phyloP scores from a whole-genome alignment of 2,797 vertebrate species.

The Falco peregrinus region DNA sequence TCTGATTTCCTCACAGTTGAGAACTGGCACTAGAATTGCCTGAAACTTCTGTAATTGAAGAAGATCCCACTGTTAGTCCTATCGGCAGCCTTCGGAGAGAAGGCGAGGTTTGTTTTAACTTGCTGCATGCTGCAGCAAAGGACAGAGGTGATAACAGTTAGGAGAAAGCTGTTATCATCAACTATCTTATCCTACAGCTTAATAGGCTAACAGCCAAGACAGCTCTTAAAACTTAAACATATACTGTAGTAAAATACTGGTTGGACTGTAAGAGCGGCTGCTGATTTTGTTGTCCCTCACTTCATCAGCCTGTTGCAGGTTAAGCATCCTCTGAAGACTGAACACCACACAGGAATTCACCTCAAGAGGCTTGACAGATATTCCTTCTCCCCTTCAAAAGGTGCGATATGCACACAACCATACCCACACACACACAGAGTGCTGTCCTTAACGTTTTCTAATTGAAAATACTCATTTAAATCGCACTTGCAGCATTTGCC shows the following conservation, averaged over 20 bases:
- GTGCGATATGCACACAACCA: background rate
- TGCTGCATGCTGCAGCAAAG: background rate
- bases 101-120: background rate
- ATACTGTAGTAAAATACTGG: slow-evolving; percentile 31
- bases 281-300: slow-evolving; percentile 34
- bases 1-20: slow-evolving; percentile 58
- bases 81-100: background rate
- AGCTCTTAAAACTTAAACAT: slow-evolving; percentile 40
- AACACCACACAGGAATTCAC: background rate
- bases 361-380: background rate
- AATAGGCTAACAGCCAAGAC: slow-evolving; percentile 33
- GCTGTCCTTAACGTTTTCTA: background rate
- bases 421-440: fast-evolving
- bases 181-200: slow-evolving; percentile 50
- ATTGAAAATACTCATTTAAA: background rate
- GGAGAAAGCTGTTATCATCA: slow-evolving; percentile 58
- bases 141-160: slow-evolving; percentile 43
- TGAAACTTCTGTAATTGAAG: slow-evolving; percentile 50
- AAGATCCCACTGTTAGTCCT: slow-evolving; percentile 39
- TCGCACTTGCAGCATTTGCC: background rate
- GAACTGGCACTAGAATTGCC: slow-evolving; percentile 28
- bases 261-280: background rate
- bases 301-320: background rate
- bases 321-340: background rate
- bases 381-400: background rate